Conservation (phyloP, 1,140 invertebrate species). For the Schlechtendalia chinensis region DNA sequence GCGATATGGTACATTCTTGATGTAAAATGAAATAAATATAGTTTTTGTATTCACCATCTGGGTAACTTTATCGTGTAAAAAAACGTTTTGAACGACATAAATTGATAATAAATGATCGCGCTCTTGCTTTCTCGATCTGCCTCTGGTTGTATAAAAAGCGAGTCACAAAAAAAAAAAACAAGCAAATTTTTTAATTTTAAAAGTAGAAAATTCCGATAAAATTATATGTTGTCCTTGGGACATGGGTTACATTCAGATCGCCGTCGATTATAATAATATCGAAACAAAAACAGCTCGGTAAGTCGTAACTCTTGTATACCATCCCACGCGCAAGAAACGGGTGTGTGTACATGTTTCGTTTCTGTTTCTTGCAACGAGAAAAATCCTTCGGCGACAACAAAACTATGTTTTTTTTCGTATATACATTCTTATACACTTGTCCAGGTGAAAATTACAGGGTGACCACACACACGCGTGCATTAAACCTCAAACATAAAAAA, state of each 20-base stretch:
- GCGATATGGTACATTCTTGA: not conserved
- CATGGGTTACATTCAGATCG: slow-evolving; percentile 26
- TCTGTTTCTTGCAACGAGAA: slow-evolving; percentile 5
- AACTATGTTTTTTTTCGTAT: not conserved
- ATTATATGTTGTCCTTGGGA: slow-evolving; percentile 14
- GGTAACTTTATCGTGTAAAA: not conserved
- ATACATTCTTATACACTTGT: not conserved
- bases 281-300: slow-evolving; percentile 21
- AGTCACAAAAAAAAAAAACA: slow-evolving; percentile 6
- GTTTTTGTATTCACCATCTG: slow-evolving; percentile 14
- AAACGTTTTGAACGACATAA: not conserved
- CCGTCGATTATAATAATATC: slow-evolving; percentile 27
- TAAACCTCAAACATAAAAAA: slow-evolving; percentile 15
- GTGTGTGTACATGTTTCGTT: not conserved
- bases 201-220: slow-evolving; percentile 15
- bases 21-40: not conserved
- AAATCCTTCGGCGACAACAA: slow-evolving; percentile 38
- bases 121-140: not conserved
- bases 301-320: slow-evolving; percentile 34
- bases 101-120: slow-evolving; percentile 6
- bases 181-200: slow-evolving; percentile 19
- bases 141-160: not conserved
- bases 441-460: slow-evolving; percentile 20
- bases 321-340: slow-evolving; percentile 23
- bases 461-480: not conserved